A percentile compares a stretch with the other conserved stretches of the same genome.
phyloP scores from a whole-genome alignment of 2,888 invertebrate genomes.

The Aradus depressus region DNA sequence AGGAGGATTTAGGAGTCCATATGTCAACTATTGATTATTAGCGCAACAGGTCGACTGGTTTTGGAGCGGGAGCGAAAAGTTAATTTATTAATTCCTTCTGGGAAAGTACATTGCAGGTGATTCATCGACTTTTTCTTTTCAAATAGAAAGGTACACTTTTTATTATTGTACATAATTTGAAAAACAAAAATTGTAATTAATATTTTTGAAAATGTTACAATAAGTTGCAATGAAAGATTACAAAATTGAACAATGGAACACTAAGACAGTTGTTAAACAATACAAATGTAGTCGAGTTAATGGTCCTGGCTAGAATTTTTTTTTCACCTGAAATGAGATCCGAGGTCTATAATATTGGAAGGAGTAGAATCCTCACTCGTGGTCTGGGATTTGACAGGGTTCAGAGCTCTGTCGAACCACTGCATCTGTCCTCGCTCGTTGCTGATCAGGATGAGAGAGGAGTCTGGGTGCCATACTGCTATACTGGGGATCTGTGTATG shows the following conservation, averaged over 20 bases:
- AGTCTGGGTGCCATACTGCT: constrained; percentile 60
- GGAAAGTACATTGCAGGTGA: neutral
- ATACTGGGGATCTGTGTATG: constrained; percentile 54
- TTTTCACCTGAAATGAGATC: constrained; percentile 45
- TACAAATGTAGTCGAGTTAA: neutral
- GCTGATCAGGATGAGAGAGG: constrained; percentile 53
- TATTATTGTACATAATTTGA: neutral
- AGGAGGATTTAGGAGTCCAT: too few relatives aligned
- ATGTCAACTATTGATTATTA: too few relatives aligned
- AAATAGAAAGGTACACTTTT: neutral
- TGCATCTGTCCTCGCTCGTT: constrained; percentile 63
- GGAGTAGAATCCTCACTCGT: constrained; percentile 53
- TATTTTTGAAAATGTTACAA: neutral
- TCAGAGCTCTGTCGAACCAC: constrained; percentile 61
- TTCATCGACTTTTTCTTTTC: neutral
- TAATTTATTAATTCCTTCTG: too few relatives aligned
- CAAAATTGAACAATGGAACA: too few relatives aligned
- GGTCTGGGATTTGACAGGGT: constrained; percentile 53
- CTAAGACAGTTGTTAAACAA: too few relatives aligned
- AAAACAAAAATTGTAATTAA: neutral
- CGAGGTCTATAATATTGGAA: constrained; percentile 51
- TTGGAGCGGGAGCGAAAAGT: too few relatives aligned
- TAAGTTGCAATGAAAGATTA: neutral
- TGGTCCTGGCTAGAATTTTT: too few relatives aligned
- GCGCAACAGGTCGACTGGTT: too few relatives aligned